These are phyloP conservation scores for Pluvianellus socialis DNA, from an alignment of 2,113 vertebrate genomes.

Conservation along the genomic window DNA sequence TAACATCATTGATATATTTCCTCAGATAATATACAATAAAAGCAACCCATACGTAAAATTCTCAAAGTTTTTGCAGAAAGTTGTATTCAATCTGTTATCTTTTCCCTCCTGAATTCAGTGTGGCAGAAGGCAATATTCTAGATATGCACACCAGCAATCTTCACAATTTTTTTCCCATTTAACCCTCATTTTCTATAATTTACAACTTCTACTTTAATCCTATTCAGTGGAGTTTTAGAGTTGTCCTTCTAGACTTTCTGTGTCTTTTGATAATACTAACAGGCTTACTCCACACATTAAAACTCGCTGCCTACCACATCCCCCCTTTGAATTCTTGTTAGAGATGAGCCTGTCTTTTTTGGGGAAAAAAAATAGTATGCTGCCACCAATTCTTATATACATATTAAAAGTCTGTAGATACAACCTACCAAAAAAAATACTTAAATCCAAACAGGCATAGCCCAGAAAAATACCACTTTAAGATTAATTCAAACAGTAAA, in stretches of 20 bases:
- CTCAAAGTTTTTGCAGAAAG: background rate
- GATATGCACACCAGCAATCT: background rate
- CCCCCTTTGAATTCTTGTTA: background rate
- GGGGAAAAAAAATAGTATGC: accelerated
- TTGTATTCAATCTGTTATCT: background rate
- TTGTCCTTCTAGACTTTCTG: background rate
- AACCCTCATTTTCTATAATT: background rate
- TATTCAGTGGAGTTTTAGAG: background rate
- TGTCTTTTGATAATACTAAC: background rate
- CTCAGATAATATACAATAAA: background rate
- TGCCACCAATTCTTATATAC: background rate
- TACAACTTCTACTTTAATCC: background rate
- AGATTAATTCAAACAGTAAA: background rate
- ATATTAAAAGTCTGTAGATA: background rate
- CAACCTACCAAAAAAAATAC: background rate
- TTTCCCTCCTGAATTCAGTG: background rate
- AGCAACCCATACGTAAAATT: background rate
- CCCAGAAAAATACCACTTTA: background rate
- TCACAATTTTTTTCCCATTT: background rate
- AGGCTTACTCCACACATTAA: background rate
- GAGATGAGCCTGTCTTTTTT: background rate
- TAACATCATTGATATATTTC: background rate
- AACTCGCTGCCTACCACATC: background rate
- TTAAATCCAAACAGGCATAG: background rate
- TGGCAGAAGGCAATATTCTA: background rate